phyloP scores from a whole-genome alignment of 2,888 invertebrate genomes.

The Philonicus albiceps region DNA sequence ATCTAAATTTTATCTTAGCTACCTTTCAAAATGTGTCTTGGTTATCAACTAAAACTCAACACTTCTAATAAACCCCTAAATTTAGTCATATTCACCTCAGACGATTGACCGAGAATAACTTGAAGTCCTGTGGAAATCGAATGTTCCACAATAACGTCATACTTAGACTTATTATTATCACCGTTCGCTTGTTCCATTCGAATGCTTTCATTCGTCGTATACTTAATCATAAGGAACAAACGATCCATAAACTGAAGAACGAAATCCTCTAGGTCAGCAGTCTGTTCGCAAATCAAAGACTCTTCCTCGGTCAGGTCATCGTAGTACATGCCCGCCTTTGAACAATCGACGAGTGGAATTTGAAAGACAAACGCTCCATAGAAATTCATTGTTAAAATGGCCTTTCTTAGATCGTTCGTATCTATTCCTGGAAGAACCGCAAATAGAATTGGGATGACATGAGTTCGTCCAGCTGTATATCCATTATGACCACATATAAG shows the following conservation, averaged over 20 bases:
- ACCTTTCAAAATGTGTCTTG: not conserved
- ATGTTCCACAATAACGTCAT: slow-evolving; percentile 76
- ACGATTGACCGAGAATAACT: slow-evolving; percentile 76
- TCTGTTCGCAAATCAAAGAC: slow-evolving; percentile 76
- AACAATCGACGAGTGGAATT: slow-evolving; percentile 86
- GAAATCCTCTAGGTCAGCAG: slow-evolving; percentile 89
- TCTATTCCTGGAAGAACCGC: slow-evolving; percentile 88
- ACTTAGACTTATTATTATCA: slow-evolving; percentile 70
- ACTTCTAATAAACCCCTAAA: not conserved
- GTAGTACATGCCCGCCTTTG: slow-evolving; percentile 73
- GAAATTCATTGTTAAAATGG: slow-evolving; percentile 78
- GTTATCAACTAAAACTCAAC: not conserved
- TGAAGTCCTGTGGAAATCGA: slow-evolving; percentile 74
- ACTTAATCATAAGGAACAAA: slow-evolving; percentile 75
- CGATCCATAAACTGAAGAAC: slow-evolving; percentile 84
- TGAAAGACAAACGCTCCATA: slow-evolving; percentile 78
- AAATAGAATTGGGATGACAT: slow-evolving; percentile 82
- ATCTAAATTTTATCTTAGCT: no score
- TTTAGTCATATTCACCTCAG: slow-evolving; percentile 65
- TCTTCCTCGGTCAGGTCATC: slow-evolving; percentile 81
- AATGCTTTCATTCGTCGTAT: slow-evolving; percentile 73
- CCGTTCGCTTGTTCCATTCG: slow-evolving; percentile 71
- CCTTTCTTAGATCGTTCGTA: slow-evolving; percentile 84
- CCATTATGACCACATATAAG: slow-evolving; percentile 65
- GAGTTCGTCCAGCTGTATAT: slow-evolving; percentile 79